Base-by-base conservation (phyloP, 2,113 vertebrate species). In the Struthidea cinerea region DNA sequence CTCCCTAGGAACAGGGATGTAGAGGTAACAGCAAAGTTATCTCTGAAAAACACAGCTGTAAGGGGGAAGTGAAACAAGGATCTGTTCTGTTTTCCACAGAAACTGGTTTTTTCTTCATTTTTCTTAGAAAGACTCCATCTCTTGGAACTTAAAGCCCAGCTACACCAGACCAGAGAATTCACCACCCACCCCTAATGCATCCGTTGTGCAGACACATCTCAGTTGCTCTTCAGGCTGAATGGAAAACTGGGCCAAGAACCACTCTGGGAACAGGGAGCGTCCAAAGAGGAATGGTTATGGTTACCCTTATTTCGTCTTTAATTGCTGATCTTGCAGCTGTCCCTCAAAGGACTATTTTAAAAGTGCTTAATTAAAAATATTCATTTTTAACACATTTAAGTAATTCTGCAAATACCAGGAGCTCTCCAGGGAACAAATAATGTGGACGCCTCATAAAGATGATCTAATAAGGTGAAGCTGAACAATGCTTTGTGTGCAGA, bases 381-480 rank as follows among this genome's bases (percentile, higher is more conserved):
- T 93, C 42, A 27, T 90, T 93, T 89, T 94, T 93, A 93, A 89
- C 2, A 0, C 39, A 78, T 93, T 96, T 81, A 93, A 95, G 57
- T 64, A 89, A 93, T 82, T 90, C 76, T 82, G 44, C 49, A 79
- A 96, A 92, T 84, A 75, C 37, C 52, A 89, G 68, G 76, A 84
- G 69, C 53, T 93, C 91, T 92, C 69, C 50, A 87, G 96, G 78
- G 90, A 91, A 61, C 20, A 83, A 93, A 88, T 77, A 92, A 88
- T 33, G 46, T 89, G 68, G 52, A 77, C 0, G 3, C 18, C 65
- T 94, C 57, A 56, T 75, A 89, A 92, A 89, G 71, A 91, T 86
- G 52, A 95, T 94, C 87, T 94, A 97, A 92, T 94, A 93, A 93
- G 30, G 39, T 88, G 79, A 92, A 86, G 46, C 53, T 84, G 55